phyloP scores from a whole-genome alignment of 1,140 invertebrate species.

The Sipha flava region DNA sequence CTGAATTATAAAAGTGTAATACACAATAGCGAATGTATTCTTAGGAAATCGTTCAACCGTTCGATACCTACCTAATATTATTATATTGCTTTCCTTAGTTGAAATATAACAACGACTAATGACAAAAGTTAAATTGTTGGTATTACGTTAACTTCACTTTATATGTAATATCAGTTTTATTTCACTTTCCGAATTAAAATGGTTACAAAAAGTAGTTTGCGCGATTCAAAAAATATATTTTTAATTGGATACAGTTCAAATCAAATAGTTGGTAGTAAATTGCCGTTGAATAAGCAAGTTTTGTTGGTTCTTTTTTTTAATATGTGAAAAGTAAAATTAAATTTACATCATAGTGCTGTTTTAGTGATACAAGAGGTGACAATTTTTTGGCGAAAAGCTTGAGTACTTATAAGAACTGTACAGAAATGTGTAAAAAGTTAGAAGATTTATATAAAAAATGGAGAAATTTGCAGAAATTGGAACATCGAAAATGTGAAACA shows the following conservation, averaged over 20 bases:
- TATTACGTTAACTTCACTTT: no score
- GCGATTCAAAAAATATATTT: background rate
- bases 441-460: slow-evolving; percentile 33
- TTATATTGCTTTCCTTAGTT: no score
- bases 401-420: slow-evolving; percentile 14
- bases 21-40: no score
- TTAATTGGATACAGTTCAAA: background rate
- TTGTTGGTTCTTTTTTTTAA: no score
- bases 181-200: no score
- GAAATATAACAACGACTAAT: no score
- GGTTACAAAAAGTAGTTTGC: no score
- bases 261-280: slow-evolving; percentile 34
- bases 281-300: slow-evolving; percentile 34
- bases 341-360: background rate
- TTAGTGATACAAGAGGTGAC: background rate
- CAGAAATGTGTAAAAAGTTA: slow-evolving; percentile 33
- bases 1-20: no score
- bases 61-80: no score
- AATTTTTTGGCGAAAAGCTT: slow-evolving; percentile 4
- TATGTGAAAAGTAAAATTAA: slow-evolving; percentile 14
- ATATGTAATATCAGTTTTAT: no score
- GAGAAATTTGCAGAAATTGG: slow-evolving; percentile 30
- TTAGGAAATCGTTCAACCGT: no score
- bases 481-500: slow-evolving; percentile 3
- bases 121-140: no score